Evolutionary conservation across 2,888 invertebrate species (phyloP), one percentile per base, ranked within the genome.

Genomic region (Agapostemon virescens): DNA sequence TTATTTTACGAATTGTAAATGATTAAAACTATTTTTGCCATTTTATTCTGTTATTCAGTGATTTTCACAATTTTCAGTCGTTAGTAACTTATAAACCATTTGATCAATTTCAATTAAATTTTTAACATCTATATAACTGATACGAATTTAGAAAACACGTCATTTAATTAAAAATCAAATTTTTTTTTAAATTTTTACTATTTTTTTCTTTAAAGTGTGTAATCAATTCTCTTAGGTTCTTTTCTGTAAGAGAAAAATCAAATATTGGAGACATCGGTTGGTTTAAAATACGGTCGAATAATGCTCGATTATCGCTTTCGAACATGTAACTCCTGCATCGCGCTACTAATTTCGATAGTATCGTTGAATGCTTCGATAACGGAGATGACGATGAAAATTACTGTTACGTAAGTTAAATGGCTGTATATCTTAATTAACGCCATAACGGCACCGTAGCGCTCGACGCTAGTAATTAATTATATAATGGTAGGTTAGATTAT

Each of bases 381-480:
- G 42, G 49, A 61, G 49, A 80, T 30, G 40, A 75, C 68, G 68
- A 23, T n/a, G 68, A 38, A 55, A 78, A 77, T 67, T 52, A 71
- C n/a, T 30, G 68, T 79, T 79, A 52, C 63, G 71, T 36, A 78
- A 79, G 23, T 58, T 67, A 71, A 77, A 67, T 49, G 55, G 33
- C 13, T 40, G 38, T 30, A 63, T 67, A 26, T 71, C 61, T 68
- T 77, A 78, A 79, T 79, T 79, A 78, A 63, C 61, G 58, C 5
- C 23, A 26, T 70, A 20, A 40, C 58, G 40, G 45, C 45, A n/a
- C n/a, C 45, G 38, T 45, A 4, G n/a, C 26, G 30, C 30, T 23
- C 26, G 15, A 30, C n/a, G 11, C 30, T n/a, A 58, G 42, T 79
- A 78, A 79, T 79, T 68, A 71, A 71, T 79, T 78, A 70, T 33